Evolutionary conservation across 2,797 vertebrate genomes (phyloP).

Genomic region (Dendrocincla tyrannina): DNA sequence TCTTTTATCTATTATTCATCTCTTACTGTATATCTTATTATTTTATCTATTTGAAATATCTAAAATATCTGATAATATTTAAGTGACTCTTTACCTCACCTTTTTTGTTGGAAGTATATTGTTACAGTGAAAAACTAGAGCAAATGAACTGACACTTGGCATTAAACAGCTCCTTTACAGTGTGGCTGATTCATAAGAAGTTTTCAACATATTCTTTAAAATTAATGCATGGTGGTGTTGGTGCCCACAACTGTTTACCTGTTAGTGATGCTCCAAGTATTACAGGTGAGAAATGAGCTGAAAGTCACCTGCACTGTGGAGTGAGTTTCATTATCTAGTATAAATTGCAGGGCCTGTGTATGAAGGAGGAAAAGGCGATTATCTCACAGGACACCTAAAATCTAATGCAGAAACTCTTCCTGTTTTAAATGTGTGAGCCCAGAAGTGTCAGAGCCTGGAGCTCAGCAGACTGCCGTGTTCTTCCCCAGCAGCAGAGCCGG

Average conservation of each 20-base stretch:
- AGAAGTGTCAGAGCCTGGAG: not conserved
- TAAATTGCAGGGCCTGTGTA: not conserved
- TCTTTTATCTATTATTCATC: not conserved
- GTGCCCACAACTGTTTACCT: not conserved
- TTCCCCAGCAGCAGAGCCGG: slow-evolving; percentile 72
- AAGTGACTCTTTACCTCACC: not conserved
- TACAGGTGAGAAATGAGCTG: not conserved
- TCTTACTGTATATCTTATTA: not conserved
- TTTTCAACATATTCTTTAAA: not conserved
- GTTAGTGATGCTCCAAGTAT: not conserved
- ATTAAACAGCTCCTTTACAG: not conserved
- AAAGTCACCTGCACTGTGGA: not conserved
- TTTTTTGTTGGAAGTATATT: not conserved
- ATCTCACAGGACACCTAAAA: not conserved
- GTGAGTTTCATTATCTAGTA: not conserved
- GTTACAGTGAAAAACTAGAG: not conserved
- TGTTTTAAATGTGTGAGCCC: not conserved
- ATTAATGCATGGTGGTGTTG: not conserved
- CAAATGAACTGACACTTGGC: not conserved
- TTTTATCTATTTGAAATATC: not conserved
- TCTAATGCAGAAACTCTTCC: not conserved
- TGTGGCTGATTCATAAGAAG: not conserved
- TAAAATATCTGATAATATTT: not conserved
- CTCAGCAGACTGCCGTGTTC: not conserved
- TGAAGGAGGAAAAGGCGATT: not conserved